phyloP scores from a whole-genome alignment of 2,888 invertebrate genomes.

The Amitus sp. region DNA sequence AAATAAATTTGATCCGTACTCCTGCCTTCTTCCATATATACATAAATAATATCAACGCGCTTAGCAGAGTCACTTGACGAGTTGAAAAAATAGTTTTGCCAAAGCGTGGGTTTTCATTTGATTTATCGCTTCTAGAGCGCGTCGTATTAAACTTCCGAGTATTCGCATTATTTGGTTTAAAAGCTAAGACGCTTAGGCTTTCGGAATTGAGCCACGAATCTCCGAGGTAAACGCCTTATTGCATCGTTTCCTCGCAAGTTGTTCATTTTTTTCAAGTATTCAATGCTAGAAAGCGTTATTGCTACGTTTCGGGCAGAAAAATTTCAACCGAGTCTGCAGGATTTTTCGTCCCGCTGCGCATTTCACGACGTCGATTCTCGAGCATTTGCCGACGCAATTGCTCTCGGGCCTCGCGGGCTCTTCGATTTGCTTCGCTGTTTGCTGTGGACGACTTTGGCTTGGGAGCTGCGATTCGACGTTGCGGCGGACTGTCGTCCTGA shows the following conservation, averaged over 20 bases:
- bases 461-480: conserved; percentile 52
- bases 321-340: conserved; percentile 56
- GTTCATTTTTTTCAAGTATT: background rate
- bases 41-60: background rate
- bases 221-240: background rate
- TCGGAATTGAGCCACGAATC: conserved; percentile 1
- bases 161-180: conserved; percentile 1
- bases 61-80: background rate
- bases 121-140: background rate
- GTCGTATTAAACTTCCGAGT: background rate
- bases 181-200: background rate
- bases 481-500: conserved; percentile 53
- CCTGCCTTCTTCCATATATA: background rate
- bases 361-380: conserved; percentile 76
- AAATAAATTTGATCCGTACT: background rate
- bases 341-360: conserved; percentile 60
- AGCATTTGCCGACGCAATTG: conserved; percentile 82
- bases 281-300: conserved; percentile 24
- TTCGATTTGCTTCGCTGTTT: conserved; percentile 65
- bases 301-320: conserved; percentile 63
- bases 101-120: background rate
- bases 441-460: conserved; percentile 55
- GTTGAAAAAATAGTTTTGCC: conserved; percentile 5
- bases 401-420: conserved; percentile 72
- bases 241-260: background rate